These are phyloP conservation scores for Mugil cephalus DNA, from an alignment of 2,113 vertebrate species.

Conservation along the genomic window DNA sequence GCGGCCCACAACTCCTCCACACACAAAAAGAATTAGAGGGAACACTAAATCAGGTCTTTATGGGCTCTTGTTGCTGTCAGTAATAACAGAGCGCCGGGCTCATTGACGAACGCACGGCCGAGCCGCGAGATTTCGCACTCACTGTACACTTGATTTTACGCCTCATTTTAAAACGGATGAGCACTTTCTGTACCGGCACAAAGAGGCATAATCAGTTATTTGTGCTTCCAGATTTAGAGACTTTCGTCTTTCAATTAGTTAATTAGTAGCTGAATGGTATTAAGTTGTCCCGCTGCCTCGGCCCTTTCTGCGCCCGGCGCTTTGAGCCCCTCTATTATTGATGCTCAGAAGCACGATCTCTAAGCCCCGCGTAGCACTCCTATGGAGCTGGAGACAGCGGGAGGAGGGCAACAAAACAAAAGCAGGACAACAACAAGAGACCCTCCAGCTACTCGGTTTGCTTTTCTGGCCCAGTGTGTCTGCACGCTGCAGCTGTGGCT, in stretches of 20 bases:
- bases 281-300: constrained; percentile 65
- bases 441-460: constrained; percentile 37
- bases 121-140: constrained; percentile 59
- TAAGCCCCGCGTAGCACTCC: constrained; percentile 52
- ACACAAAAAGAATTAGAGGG: constrained; percentile 14
- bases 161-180: constrained; percentile 59
- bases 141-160: constrained; percentile 67
- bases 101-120: constrained; percentile 51
- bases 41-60: constrained; percentile 62
- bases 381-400: constrained; percentile 59
- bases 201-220: constrained; percentile 55
- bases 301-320: constrained; percentile 42
- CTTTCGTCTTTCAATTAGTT: constrained; percentile 72
- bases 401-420: constrained; percentile 69
- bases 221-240: constrained; percentile 63
- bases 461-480: constrained; percentile 43
- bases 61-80: constrained; percentile 35
- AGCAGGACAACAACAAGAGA: constrained; percentile 54
- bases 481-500: constrained; percentile 35
- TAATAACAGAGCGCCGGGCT: constrained; percentile 56
- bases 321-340: constrained; percentile 69
- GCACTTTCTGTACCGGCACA: constrained; percentile 48
- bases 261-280: constrained; percentile 75
- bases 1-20: constrained; percentile 13
- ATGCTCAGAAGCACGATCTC: constrained; percentile 57